Conservation (phyloP, 2,113 vertebrate species). For the Mixornis gularis region DNA sequence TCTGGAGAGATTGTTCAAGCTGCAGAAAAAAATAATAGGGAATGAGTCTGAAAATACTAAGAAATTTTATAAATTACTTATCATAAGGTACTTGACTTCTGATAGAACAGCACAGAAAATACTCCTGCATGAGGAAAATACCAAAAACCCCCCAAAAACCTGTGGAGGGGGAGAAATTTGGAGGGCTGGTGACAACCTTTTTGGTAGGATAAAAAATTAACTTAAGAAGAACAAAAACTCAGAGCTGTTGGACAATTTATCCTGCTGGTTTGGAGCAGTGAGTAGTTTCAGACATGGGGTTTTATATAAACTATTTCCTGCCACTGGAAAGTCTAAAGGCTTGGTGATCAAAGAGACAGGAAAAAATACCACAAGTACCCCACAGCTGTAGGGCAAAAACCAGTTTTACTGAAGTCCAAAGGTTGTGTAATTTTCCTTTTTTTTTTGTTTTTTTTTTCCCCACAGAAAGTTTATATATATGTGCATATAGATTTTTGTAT, state of each 20-base stretch:
- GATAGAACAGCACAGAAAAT: neutral
- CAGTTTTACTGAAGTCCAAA: neutral
- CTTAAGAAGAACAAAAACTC: neutral
- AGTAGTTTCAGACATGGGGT: neutral
- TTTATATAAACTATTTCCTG: neutral
- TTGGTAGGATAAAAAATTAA: neutral
- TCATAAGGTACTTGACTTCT: conserved; percentile 12
- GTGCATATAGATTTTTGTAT: neutral
- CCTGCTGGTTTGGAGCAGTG: neutral
- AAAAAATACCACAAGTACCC: neutral
- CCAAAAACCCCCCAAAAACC: neutral
- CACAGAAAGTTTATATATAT: neutral
- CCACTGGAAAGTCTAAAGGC: neutral
- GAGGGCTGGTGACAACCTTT: neutral
- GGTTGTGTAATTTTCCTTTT: fast-evolving
- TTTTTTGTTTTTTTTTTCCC: too few relatives aligned
- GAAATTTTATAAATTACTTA: conserved; percentile 14
- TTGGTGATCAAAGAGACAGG: neutral
- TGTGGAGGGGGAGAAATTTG: neutral
- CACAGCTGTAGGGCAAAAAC: neutral
- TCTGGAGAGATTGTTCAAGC: neutral
- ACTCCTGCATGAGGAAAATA: neutral
- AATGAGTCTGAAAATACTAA: neutral
- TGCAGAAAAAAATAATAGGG: conserved; percentile 2
- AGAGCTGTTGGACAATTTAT: neutral